These are phyloP conservation scores for Drosophila setifemur DNA, from an alignment of 1,140 invertebrate species.

Conservation along the genomic window DNA sequence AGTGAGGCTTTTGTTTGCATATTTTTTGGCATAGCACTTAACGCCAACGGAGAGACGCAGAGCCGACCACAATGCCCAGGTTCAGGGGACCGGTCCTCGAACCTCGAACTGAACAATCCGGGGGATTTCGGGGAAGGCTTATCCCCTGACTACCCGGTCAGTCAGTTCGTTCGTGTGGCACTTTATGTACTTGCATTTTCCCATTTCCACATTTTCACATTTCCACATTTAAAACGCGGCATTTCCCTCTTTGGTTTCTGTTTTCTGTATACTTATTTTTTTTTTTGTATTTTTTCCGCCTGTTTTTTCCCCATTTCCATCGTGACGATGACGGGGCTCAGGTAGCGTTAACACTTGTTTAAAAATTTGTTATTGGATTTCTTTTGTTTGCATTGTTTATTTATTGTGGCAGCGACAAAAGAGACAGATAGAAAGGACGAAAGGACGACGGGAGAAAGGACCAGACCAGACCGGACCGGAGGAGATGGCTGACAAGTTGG, in stretches of 20 bases:
- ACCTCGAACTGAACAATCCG: not conserved
- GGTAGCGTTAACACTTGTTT: constrained; percentile 78
- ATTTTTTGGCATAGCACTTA: constrained; percentile 57
- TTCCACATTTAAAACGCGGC: constrained; percentile 47
- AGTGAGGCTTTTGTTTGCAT: constrained; percentile 48
- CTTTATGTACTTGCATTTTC: constrained; percentile 59
- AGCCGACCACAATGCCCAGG: constrained; percentile 63
- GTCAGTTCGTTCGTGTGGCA: constrained; percentile 28
- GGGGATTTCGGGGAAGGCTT: constrained; percentile 30
- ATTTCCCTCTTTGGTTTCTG: constrained; percentile 6
- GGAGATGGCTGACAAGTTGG: constrained; percentile 22
- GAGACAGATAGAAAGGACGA: not conserved
- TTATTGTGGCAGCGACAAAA: constrained; percentile 46
- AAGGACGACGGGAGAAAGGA: not conserved
- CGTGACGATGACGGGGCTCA: constrained; percentile 46
- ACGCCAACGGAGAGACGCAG: constrained; percentile 18
- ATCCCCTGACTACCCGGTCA: constrained; percentile 40
- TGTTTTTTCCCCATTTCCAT: constrained; percentile 25
- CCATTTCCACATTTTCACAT: constrained; percentile 48
- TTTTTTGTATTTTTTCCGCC: constrained; percentile 4
- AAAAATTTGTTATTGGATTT: constrained; percentile 77
- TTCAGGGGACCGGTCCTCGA: constrained; percentile 11
- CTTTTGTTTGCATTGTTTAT: constrained; percentile 67
- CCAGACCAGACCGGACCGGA: not conserved
- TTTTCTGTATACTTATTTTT: constrained; percentile 7